Evolutionary conservation across 2,113 vertebrate genomes (phyloP).

Genomic region (Bagarius yarrelli): DNA sequence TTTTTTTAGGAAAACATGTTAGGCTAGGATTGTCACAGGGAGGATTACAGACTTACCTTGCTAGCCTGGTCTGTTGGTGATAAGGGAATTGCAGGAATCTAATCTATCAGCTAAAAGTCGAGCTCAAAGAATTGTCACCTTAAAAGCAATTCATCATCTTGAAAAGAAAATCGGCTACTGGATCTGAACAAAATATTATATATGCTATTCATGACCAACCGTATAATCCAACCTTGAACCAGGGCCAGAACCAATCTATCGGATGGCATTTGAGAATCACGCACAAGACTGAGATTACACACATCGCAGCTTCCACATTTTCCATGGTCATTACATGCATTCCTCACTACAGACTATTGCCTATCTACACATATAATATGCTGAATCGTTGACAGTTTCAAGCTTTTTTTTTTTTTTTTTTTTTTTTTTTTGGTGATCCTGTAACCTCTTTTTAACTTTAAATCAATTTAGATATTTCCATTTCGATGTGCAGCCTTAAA

Average conservation of each 20-base stretch:
- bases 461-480: background rate
- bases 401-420: background rate
- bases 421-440: background rate
- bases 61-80: constrained; percentile 48
- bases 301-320: constrained; percentile 22
- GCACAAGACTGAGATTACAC: constrained; percentile 22
- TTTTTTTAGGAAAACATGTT: constrained; percentile 23
- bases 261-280: constrained; percentile 33
- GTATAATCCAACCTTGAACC: constrained; percentile 26
- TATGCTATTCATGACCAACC: constrained; percentile 37
- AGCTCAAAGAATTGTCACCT: constrained; percentile 42
- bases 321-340: constrained; percentile 31
- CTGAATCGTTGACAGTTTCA: background rate
- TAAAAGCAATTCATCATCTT: constrained; percentile 38
- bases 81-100: constrained; percentile 53
- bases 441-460: background rate
- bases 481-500: background rate
- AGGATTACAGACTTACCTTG: constrained; percentile 51
- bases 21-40: constrained; percentile 38
- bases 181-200: constrained; percentile 41
- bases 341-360: constrained; percentile 8
- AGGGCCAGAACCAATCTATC: constrained; percentile 19
- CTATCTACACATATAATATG: background rate
- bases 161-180: constrained; percentile 31
- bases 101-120: constrained; percentile 50